These are phyloP conservation scores for Ursus arctos DNA, from an alignment of 2,113 vertebrate genomes.

Conservation along the genomic window DNA sequence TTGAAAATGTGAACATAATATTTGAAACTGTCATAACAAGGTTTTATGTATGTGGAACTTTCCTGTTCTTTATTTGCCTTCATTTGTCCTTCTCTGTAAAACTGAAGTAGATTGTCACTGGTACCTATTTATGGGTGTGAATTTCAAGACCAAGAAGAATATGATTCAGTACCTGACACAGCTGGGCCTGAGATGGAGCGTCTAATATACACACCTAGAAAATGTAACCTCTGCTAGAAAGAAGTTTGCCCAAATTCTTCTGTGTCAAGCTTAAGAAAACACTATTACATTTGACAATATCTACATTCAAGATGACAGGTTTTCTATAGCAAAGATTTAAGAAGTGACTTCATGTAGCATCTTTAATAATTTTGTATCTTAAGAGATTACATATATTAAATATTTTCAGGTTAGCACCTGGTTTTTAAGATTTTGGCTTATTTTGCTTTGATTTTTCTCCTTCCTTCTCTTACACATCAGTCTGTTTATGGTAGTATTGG, in stretches of 20 bases:
- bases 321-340: slow-evolving; percentile 6
- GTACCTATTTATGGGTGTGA: slow-evolving; percentile 27
- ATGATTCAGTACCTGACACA: slow-evolving; percentile 32
- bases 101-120: slow-evolving; percentile 34
- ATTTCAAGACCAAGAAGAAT: slow-evolving; percentile 38
- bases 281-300: slow-evolving; percentile 1
- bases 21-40: slow-evolving; percentile 37
- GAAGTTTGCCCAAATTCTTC: slow-evolving; percentile 23
- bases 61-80: slow-evolving; percentile 45
- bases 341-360: not conserved
- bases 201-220: slow-evolving; percentile 37
- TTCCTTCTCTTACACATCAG: not conserved
- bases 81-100: slow-evolving; percentile 57
- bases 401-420: not conserved
- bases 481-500: not conserved
- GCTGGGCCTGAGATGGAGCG: slow-evolving; percentile 31
- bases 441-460: not conserved
- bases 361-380: slow-evolving; percentile 24
- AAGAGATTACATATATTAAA: not conserved
- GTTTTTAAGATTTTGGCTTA: not conserved
- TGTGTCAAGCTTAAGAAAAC: slow-evolving; percentile 50
- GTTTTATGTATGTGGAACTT: slow-evolving; percentile 11
- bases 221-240: slow-evolving; percentile 49
- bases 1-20: slow-evolving; percentile 62
- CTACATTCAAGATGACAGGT: not conserved